These are phyloP conservation scores for Oasisia sp. DNA, from an alignment of 2,888 invertebrate genomes.

Conservation along the genomic window DNA sequence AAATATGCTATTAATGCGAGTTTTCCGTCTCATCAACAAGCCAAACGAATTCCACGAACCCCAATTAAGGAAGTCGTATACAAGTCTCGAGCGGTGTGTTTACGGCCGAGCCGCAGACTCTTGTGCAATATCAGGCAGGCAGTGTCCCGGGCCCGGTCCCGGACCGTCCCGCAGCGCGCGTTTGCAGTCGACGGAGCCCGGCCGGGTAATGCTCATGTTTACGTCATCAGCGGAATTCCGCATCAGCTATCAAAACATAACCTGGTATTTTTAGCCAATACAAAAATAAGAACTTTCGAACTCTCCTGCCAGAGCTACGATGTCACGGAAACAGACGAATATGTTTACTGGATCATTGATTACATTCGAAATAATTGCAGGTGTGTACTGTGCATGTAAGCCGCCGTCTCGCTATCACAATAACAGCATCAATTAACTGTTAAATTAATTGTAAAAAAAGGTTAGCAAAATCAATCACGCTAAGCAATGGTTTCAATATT, in stretches of 20 bases:
- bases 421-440: not conserved
- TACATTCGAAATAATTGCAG: not conserved
- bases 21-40: not conserved
- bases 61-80: conserved; percentile 17
- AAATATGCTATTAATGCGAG: not conserved
- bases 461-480: not conserved
- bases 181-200: not conserved
- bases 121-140: not conserved
- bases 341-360: not conserved
- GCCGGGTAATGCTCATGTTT: not conserved
- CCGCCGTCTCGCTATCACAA: not conserved
- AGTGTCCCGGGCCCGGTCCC: no score
- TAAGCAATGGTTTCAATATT: no score
- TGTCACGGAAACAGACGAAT: not conserved
- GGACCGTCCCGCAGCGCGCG: not conserved
- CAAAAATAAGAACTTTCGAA: not conserved
- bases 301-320: not conserved
- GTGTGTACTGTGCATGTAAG: not conserved
- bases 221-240: not conserved
- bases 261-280: not conserved
- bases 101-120: not conserved
- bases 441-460: not conserved
- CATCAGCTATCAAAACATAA: conserved; percentile 8
- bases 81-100: not conserved
- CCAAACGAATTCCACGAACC: conserved; percentile 8